phyloP scores from a whole-genome alignment of 92 coral and sea anemone species.

The Epizoanthus scotinus region DNA sequence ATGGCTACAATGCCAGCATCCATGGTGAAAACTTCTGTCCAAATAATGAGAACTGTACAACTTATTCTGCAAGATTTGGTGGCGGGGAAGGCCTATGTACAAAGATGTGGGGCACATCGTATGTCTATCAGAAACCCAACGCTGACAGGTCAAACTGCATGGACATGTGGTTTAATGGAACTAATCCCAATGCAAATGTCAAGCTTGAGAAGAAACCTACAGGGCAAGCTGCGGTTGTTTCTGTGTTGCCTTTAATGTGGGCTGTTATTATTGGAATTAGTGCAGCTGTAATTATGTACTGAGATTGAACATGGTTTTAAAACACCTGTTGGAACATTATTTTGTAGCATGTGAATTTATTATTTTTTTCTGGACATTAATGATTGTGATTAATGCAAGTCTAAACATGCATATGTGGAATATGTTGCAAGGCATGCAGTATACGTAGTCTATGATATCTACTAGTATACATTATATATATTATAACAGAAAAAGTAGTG shows the following conservation, averaged over 20 bases:
- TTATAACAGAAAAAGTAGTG: too few species aligned
- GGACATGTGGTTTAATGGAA: conserved; percentile 68
- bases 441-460: too few species aligned
- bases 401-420: too few species aligned
- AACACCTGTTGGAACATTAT: too few species aligned
- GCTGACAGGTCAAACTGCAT: conserved; percentile 75
- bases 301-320: too few species aligned
- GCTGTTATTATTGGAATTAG: not conserved
- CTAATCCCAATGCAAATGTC: conserved; percentile 62
- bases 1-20: conserved; percentile 57
- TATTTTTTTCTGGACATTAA: too few species aligned
- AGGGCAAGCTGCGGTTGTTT: not conserved
- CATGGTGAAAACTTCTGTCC: conserved; percentile 80
- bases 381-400: too few species aligned
- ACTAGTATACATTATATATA: too few species aligned
- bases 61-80: conserved; percentile 73
- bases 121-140: conserved; percentile 65
- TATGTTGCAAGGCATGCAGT: too few species aligned
- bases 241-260: not conserved
- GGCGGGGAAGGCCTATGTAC: conserved; percentile 82
- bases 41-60: conserved; percentile 57
- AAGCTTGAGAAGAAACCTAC: conserved; percentile 3
- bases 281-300: not conserved
- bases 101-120: conserved; percentile 95
- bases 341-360: too few species aligned